phyloP scores from a whole-genome alignment of 2,888 invertebrate species.

The Andrena minutula region DNA sequence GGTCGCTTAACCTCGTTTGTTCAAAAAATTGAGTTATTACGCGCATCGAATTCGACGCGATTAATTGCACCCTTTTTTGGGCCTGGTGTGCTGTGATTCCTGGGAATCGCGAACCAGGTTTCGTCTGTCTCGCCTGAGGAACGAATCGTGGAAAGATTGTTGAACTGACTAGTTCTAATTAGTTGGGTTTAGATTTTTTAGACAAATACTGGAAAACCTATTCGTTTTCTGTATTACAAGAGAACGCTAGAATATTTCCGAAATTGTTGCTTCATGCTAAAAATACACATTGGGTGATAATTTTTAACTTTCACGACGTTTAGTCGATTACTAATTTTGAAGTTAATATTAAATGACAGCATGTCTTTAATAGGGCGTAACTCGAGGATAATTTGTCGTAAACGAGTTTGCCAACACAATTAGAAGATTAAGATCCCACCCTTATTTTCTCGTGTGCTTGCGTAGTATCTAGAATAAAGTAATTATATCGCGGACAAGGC shows the following conservation, averaged over 20 bases:
- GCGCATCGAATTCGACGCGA: constrained; percentile 31
- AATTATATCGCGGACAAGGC: constrained; percentile 41
- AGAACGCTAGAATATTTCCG: too few relatives aligned
- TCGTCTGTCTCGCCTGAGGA: neutral
- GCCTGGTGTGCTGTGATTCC: neutral
- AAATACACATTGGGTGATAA: too few relatives aligned
- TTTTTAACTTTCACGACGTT: too few relatives aligned
- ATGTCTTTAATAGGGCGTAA: neutral
- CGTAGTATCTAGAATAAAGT: constrained; percentile 42
- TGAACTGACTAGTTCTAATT: neutral
- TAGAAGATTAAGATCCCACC: constrained; percentile 40
- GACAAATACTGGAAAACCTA: too few relatives aligned
- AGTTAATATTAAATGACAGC: constrained; percentile 7
- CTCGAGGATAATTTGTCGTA: constrained; percentile 2
- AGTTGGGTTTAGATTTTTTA: too few relatives aligned
- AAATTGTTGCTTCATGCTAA: too few relatives aligned
- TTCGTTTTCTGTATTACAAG: too few relatives aligned
- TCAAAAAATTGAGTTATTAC: constrained; percentile 67
- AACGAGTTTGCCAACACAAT: constrained; percentile 7
- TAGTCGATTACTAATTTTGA: too few relatives aligned
- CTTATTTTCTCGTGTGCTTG: constrained; percentile 1
- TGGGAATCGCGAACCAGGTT: neutral
- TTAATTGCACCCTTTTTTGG: constrained; percentile 41
- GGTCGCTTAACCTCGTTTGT: constrained; percentile 34
- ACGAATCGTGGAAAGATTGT: neutral